Base-by-base conservation (phyloP, 2,797 vertebrate genomes). In the Brachyalestes nurse region DNA sequence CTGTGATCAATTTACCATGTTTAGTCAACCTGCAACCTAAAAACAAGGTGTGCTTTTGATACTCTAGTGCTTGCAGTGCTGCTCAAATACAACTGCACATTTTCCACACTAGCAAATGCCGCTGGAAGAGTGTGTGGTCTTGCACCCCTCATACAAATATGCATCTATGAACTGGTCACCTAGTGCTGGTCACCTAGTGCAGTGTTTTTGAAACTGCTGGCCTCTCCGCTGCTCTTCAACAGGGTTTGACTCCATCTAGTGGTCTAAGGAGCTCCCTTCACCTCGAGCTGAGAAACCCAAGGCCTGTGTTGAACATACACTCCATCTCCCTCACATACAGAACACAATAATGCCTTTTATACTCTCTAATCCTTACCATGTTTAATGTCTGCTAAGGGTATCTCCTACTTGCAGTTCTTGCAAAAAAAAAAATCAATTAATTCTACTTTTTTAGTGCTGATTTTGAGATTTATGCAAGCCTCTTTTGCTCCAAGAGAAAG, bases 181-280 rank as follows among this genome's bases (percentile, higher is more conserved):
- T 7, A 23, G 12, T 72, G 51, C 53, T 25, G 4, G 45, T 53
- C 69, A 14, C 6, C n/a, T n/a, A n/a, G n/a, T n/a, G 47, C 61
- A 0, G 45, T n/a, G 55, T 55, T 64, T 57, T 10, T 40, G 13
- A 38, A 58, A 10, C 25, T 2, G 72, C 76, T 61, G 69, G 57
- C 34, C 25, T 16, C 72, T 47, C 6, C 2, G 16, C 83, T 14
- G 87, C 91, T 90, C 94, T 94, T 91, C 85, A 89, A 90, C 90
- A 91, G 95, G 91, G 93, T 94, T 89, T 95, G 90, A 88, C 94
- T 92, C 95, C 95, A 95, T 95, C 95, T 95, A 95, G 94, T 94
- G 95, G 94, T 82, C 71, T 77, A 75, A 79, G 13, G 28, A 53
- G 87, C 81, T 89, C 86, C 79, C 83, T 91, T 93, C 93, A 92